A percentile compares a stretch with the other conserved stretches of the same genome.
Evolutionary conservation across 2,797 vertebrate genomes (phyloP).

Genomic region (Psittacula echo): DNA sequence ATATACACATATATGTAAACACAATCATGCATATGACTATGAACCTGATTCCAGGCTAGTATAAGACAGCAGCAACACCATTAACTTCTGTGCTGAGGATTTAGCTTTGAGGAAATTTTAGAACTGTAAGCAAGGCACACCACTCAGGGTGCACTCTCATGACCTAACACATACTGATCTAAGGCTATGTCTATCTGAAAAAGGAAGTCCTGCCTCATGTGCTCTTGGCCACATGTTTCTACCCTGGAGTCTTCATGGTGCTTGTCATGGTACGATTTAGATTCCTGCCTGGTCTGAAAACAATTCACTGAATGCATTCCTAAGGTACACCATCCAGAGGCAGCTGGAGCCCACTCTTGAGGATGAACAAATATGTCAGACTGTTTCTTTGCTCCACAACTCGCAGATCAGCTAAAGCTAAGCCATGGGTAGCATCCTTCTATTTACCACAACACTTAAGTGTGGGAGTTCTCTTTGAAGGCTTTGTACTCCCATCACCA

Average conservation of each 20-base stretch:
- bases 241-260: background rate
- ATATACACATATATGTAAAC: background rate
- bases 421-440: background rate
- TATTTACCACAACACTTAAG: background rate
- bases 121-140: background rate
- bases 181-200: background rate
- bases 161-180: background rate
- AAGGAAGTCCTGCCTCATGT: background rate
- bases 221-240: background rate
- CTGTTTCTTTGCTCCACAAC: background rate
- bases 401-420: background rate
- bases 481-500: background rate
- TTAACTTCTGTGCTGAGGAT: background rate
- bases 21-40: background rate
- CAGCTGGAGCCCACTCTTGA: background rate
- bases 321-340: background rate
- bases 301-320: background rate
- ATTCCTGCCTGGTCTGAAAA: background rate
- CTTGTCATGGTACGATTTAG: background rate
- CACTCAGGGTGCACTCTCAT: accelerated
- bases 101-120: background rate
- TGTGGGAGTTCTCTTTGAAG: background rate
- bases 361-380: background rate
- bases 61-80: background rate
- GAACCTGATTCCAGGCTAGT: background rate